Evolutionary conservation across 2,888 invertebrate genomes (phyloP).

Genomic region (Nomada flava): DNA sequence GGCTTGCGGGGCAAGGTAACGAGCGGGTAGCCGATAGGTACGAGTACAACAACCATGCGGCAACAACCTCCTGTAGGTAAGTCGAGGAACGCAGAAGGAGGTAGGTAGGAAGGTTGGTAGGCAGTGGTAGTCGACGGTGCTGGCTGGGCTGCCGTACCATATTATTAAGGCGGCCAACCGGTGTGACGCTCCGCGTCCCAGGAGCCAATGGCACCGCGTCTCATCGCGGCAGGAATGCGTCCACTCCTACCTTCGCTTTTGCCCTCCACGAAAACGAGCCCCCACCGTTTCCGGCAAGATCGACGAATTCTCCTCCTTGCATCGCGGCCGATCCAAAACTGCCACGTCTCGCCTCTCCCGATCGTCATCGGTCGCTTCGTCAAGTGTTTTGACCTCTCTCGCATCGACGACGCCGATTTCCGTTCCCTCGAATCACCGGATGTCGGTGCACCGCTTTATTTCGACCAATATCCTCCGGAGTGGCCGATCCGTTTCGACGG

Average conservation of each 20-base stretch:
- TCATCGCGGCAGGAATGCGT: conserved; percentile 80
- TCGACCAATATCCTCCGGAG: not conserved
- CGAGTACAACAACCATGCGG: conserved; percentile 57
- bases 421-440: conserved; percentile 41
- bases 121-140: conserved; percentile 74
- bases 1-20: conserved; percentile 63
- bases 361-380: not conserved
- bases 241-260: conserved; percentile 73
- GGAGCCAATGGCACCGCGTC: conserved; percentile 81
- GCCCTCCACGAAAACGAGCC: conserved; percentile 70
- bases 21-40: conserved; percentile 63
- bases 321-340: conserved; percentile 56
- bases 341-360: conserved; percentile 16
- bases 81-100: conserved; percentile 64
- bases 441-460: conserved; percentile 39
- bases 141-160: conserved; percentile 77
- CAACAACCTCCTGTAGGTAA: conserved; percentile 69
- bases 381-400: conserved; percentile 12
- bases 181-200: conserved; percentile 81
- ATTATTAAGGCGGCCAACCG: conserved; percentile 83
- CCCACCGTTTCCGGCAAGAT: conserved; percentile 76
- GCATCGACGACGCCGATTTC: conserved; percentile 30
- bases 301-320: conserved; percentile 63
- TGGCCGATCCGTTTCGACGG: not conserved
- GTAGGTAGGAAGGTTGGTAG: conserved; percentile 63